Evolutionary conservation across 2,888 invertebrate species (phyloP), one percentile per base, ranked within the genome.

Genomic region (Stenodema calcarata): DNA sequence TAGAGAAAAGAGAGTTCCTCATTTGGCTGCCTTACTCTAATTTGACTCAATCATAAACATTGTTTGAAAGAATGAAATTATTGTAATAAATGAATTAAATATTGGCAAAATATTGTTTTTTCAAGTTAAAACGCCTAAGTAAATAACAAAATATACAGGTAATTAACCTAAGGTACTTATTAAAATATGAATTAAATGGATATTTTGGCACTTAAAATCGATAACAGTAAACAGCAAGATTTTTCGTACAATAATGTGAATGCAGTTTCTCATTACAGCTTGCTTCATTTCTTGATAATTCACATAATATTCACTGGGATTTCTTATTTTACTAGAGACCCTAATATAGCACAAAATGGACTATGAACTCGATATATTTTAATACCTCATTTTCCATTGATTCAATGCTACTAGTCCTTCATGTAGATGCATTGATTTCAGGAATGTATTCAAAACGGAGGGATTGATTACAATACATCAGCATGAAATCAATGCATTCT

Each of bases 401-500:
- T 47, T 62, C 27, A 28, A 41, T 30, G n/a, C 30, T 6, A 73
- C 16, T 41, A 28, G n/a, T 69, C 73, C 30, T 35, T 30, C 41
- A 35, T n/a, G 35, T n/a, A 12, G 41, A 69, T 82, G 84, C 84
- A 47, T 44, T 73, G 73, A 84, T 75, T 84, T 84, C 84, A 84
- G 84, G 84, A 84, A 84, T 44, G 84, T 44, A 84, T 84, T 73
- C 14, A 42, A 35, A 44, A 9, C 70, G 42, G 14, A 75, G 11
- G 44, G n/a, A 42, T 70, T n/a, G 27, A 54, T 16, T 12, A 23
- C 75, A 73, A 84, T 84, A 84, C 84, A 75, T 73, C 23, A 11
- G 35, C 84, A 84, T 84, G 84, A 84, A 84, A 84, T 84, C 73
- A 30, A 42, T 16, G 73, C 84, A 73, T 23, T 69, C n/a, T 47